These are phyloP conservation scores for Thecocarcelia acutangulata DNA, from an alignment of 2,888 invertebrate genomes.

Conservation along the genomic window DNA sequence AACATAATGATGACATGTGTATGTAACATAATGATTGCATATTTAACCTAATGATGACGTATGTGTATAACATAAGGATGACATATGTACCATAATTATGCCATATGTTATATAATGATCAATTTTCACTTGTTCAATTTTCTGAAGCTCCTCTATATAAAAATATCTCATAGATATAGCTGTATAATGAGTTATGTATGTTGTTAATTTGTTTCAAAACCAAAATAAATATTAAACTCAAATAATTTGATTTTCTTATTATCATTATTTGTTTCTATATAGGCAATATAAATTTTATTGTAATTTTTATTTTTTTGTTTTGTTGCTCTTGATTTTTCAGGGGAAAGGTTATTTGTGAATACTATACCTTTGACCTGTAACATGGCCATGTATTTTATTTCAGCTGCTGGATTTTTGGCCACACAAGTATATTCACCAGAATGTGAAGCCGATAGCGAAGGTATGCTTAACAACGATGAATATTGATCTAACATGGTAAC, in stretches of 20 bases:
- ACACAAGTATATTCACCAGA: constrained; percentile 90
- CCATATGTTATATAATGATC: too few relatives aligned
- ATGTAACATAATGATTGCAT: too few relatives aligned
- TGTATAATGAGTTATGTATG: background rate
- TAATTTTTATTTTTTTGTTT: constrained; percentile 19
- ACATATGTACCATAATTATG: too few relatives aligned
- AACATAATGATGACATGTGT: too few relatives aligned
- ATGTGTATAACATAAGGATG: too few relatives aligned
- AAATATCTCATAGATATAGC: background rate
- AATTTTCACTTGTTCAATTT: too few relatives aligned
- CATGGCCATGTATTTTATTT: constrained; percentile 90
- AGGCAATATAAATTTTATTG: too few relatives aligned
- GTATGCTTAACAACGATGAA: constrained; percentile 89
- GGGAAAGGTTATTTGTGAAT: constrained; percentile 71
- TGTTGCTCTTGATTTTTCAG: constrained; percentile 11
- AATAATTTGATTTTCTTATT: background rate
- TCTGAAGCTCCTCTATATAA: background rate
- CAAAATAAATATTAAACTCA: background rate
- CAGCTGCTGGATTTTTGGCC: constrained; percentile 89
- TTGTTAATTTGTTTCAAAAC: background rate
- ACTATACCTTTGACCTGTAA: constrained; percentile 91
- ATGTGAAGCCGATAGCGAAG: constrained; percentile 88
- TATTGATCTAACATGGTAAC: constrained; percentile 88
- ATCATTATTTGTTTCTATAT: constrained; percentile 18
- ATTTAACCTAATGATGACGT: too few relatives aligned